Conservation (phyloP, 2,797 vertebrate genomes). For the Micromesistius poutassou region DNA sequence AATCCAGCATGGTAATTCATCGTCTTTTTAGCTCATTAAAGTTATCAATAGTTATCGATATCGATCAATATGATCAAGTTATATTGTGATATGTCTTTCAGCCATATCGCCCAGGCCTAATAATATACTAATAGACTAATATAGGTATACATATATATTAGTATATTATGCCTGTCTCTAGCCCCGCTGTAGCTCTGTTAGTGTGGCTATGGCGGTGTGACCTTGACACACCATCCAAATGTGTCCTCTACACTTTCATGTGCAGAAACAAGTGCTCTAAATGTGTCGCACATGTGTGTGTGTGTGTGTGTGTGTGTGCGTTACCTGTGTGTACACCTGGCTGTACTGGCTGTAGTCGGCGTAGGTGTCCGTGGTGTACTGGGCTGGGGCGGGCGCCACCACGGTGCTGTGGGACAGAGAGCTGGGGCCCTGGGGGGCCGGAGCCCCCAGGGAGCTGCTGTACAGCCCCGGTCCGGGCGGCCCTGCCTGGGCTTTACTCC, state of each 20-base stretch:
- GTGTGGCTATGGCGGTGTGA: no score
- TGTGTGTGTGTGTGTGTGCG: background rate
- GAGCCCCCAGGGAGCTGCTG: conserved; percentile 60
- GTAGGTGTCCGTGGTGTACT: conserved; percentile 77
- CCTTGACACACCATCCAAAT: no score
- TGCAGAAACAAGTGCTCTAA: background rate
- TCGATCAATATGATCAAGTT: no score
- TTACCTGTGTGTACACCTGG: conserved; percentile 81
- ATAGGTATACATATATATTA: no score
- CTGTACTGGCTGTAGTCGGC: conserved; percentile 81
- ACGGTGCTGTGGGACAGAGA: conserved; percentile 72
- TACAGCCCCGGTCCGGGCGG: conserved; percentile 72
- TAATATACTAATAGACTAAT: no score
- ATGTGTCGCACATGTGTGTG: conserved; percentile 10
- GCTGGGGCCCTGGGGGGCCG: conserved; percentile 54
- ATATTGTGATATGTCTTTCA: no score
- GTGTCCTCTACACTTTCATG: background rate
- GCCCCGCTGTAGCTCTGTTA: no score
- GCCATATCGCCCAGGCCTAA: no score
- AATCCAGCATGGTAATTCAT: no score
- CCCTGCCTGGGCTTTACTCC: conserved; percentile 72
- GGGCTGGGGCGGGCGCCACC: conserved; percentile 68
- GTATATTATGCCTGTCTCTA: no score
- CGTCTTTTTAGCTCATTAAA: no score
- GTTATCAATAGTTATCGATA: no score